Conservation (phyloP, 2,888 invertebrate species). For the Drosophila austrosaltans region DNA sequence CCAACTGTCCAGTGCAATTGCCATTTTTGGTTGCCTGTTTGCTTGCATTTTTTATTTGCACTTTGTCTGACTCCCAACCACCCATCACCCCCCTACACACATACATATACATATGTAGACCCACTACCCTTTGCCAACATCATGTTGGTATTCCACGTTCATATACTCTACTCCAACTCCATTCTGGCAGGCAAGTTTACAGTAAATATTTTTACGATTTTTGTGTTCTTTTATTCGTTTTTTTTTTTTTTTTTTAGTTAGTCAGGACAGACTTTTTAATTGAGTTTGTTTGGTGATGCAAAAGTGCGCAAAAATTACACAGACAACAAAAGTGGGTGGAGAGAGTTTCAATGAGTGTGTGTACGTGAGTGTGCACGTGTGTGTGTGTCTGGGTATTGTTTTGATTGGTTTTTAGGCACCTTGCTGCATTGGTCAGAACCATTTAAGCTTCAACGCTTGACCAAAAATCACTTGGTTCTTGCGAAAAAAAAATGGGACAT, state of each 20-base stretch:
- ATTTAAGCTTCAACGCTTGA: slow-evolving; percentile 45
- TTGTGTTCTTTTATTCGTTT: slow-evolving; percentile 3
- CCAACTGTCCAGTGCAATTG: slow-evolving; percentile 62
- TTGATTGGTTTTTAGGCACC: slow-evolving; percentile 69
- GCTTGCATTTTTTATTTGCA: slow-evolving; percentile 76
- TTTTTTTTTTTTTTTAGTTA: slow-evolving; percentile 37
- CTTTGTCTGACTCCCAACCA: slow-evolving; percentile 59
- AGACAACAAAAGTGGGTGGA: slow-evolving; percentile 44
- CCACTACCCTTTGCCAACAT: slow-evolving; percentile 55
- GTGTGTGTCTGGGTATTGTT: slow-evolving; percentile 55
- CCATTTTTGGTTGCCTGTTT: slow-evolving; percentile 73
- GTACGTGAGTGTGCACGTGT: not conserved
- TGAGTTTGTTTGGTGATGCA: slow-evolving; percentile 78
- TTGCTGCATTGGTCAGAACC: slow-evolving; percentile 37
- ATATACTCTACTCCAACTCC: slow-evolving; percentile 52
- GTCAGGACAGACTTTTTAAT: slow-evolving; percentile 70
- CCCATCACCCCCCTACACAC: too few species aligned
- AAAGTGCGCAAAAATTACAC: slow-evolving; percentile 77
- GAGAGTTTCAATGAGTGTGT: not conserved
- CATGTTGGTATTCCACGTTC: slow-evolving; percentile 58
- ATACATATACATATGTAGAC: too few species aligned
- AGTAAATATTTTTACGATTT: slow-evolving; percentile 77
- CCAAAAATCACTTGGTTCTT: slow-evolving; percentile 70
- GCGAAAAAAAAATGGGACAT: slow-evolving; percentile 42
- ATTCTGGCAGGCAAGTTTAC: slow-evolving; percentile 56